Evolutionary conservation across 2,888 invertebrate genomes (phyloP).

Genomic region (Ommatoiulus sabulosus): DNA sequence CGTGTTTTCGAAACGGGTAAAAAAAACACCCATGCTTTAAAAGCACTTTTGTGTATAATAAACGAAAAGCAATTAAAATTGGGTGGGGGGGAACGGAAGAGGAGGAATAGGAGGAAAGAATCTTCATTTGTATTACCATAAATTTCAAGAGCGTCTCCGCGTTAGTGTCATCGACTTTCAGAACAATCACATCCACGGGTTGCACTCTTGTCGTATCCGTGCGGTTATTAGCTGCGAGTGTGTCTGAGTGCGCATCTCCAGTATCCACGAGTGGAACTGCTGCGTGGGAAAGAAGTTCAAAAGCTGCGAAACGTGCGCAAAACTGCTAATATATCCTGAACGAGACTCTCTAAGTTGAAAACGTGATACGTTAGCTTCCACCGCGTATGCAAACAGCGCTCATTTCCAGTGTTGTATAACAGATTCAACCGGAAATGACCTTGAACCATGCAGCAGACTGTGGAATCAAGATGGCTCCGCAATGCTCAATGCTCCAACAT

Average conservation of each 20-base stretch:
- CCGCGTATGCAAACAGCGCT: no score
- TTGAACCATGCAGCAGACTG: no score
- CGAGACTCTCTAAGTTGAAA: no score
- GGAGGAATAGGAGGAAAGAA: neutral
- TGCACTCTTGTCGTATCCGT: neutral
- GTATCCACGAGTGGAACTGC: neutral
- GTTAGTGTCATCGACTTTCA: neutral
- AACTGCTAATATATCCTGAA: neutral
- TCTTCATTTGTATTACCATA: neutral
- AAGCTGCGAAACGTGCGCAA: neutral
- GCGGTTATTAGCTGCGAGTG: neutral
- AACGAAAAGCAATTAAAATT: neutral
- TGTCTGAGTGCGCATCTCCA: neutral
- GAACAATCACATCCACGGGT: neutral
- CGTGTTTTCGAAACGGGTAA: neutral
- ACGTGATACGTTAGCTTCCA: no score
- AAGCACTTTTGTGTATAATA: slow-evolving; percentile 1
- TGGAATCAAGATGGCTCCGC: no score
- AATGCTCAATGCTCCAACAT: no score
- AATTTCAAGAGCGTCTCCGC: neutral
- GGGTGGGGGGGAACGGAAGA: no score
- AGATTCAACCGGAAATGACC: no score
- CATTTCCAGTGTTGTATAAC: no score
- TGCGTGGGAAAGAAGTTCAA: neutral
- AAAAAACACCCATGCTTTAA: neutral